phyloP scores from a whole-genome alignment of 1,140 invertebrate species.

The Bombus turneri region DNA sequence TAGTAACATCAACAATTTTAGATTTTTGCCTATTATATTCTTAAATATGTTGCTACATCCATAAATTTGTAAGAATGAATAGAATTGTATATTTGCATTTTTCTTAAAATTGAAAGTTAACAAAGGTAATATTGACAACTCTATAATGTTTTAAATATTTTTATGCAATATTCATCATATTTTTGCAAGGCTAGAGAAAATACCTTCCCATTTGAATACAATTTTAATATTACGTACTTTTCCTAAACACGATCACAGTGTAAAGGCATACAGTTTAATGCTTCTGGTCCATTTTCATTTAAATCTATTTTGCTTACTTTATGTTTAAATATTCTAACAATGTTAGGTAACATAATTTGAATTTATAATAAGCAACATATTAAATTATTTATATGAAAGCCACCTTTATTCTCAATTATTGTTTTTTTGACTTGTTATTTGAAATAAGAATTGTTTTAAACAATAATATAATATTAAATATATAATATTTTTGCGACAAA shows the following conservation, averaged over 20 bases:
- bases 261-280: conserved; percentile 35
- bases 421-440: neutral
- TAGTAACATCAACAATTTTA: conserved; percentile 79
- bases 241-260: too few species aligned
- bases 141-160: too few species aligned
- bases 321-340: neutral
- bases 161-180: too few species aligned
- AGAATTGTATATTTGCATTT: too few species aligned
- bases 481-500: too few species aligned
- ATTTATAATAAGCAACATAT: neutral
- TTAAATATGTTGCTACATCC: too few species aligned
- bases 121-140: too few species aligned
- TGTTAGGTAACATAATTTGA: neutral
- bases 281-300: conserved; percentile 55
- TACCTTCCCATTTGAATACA: too few species aligned
- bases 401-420: neutral
- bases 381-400: conserved; percentile 6
- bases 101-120: too few species aligned
- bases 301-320: neutral
- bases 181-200: too few species aligned
- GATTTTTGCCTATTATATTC: conserved; percentile 56
- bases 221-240: too few species aligned
- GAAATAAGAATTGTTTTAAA: neutral
- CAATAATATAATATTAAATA: neutral
- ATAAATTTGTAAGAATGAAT: too few species aligned